Evolutionary conservation across 2,888 invertebrate genomes (phyloP).

Genomic region (Athalia rosae): DNA sequence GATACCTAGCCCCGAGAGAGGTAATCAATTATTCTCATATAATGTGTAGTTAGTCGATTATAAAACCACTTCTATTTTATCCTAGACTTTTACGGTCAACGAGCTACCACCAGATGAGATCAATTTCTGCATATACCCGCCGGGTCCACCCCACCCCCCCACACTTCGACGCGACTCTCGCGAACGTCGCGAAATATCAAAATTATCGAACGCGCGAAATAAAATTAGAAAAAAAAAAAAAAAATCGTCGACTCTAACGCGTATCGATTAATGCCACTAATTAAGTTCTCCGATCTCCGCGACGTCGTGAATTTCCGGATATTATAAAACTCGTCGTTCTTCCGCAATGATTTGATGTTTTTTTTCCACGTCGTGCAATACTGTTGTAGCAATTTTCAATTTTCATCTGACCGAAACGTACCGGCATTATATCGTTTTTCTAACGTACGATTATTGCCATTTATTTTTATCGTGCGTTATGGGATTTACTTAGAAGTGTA

Average conservation of each 20-base stretch:
- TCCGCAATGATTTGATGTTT: too few species aligned
- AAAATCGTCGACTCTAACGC: too few species aligned
- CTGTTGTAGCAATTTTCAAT: too few species aligned
- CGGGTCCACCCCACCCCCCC: constrained; percentile 1
- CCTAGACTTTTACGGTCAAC: constrained; percentile 6
- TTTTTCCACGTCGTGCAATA: too few species aligned
- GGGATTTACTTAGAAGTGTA: background rate
- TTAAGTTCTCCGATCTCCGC: too few species aligned
- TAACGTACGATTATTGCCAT: background rate
- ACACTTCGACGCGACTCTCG: background rate
- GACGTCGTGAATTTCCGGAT: too few species aligned
- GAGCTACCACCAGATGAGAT: constrained; percentile 30
- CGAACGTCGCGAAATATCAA: background rate
- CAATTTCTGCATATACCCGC: constrained; percentile 13
- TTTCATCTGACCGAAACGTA: too few species aligned
- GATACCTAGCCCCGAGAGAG: constrained; percentile 34
- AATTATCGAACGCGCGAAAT: background rate
- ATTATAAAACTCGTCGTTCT: too few species aligned
- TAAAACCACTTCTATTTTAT: constrained; percentile 7
- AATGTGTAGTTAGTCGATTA: constrained; percentile 37
- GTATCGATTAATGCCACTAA: too few species aligned
- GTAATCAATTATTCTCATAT: constrained; percentile 35
- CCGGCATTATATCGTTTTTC: background rate
- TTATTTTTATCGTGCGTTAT: background rate
- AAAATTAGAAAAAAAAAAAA: too few species aligned